Conservation (phyloP, 2,888 invertebrate genomes). For the Deilephila elpenor region DNA sequence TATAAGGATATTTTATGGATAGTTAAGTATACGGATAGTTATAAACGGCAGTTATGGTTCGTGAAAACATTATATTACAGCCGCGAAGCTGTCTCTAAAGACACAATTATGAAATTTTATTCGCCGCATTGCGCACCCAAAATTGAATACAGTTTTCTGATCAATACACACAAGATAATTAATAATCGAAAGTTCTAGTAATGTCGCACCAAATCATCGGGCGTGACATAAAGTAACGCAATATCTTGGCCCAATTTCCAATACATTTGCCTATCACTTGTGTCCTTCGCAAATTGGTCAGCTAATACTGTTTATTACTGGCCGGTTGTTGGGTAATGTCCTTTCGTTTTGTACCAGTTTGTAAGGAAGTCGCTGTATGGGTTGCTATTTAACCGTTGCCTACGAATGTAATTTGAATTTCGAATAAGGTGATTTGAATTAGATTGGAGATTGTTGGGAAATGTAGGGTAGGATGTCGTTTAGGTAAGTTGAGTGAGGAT, state of each 20-base stretch:
- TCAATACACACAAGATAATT: neutral
- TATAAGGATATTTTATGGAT: too few species aligned
- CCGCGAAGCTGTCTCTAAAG: too few species aligned
- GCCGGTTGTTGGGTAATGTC: constrained; percentile 7
- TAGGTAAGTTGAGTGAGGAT: too few species aligned
- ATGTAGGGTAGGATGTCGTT: too few species aligned
- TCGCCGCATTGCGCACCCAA: neutral
- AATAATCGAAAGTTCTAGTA: constrained; percentile 17
- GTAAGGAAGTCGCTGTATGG: constrained; percentile 11
- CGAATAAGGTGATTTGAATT: neutral
- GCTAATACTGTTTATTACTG: constrained; percentile 14
- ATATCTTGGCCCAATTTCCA: constrained; percentile 19
- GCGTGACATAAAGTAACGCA: constrained; percentile 21
- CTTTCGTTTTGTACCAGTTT: constrained; percentile 21
- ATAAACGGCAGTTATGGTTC: too few species aligned
- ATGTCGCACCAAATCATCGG: constrained; percentile 17
- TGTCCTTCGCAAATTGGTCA: constrained; percentile 22
- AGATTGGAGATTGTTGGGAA: neutral
- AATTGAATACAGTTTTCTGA: too few species aligned
- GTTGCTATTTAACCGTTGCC: too few species aligned
- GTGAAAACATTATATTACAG: too few species aligned
- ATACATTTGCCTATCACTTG: constrained; percentile 25
- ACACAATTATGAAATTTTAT: too few species aligned
- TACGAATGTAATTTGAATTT: too few species aligned
- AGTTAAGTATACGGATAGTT: too few species aligned